Evolutionary conservation across 2,797 vertebrate genomes (phyloP).

Genomic region (Mionectes olivaceus): DNA sequence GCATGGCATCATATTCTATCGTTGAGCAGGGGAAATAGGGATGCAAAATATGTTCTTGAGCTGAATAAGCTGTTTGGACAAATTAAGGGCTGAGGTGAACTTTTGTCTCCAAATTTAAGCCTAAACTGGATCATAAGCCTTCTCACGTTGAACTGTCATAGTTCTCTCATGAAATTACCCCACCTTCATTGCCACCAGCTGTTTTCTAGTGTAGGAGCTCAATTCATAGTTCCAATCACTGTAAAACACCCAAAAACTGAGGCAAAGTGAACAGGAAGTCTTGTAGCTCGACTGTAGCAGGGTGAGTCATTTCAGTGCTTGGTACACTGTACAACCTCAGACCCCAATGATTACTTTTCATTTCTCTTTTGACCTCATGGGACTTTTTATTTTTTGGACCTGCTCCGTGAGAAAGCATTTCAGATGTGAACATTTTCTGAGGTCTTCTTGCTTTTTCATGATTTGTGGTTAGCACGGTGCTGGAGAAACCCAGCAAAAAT

Average conservation of each 20-base stretch:
- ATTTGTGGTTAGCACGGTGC: constrained; percentile 26
- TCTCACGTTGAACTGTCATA: neutral
- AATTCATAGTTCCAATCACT: constrained; percentile 3
- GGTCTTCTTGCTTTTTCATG: constrained; percentile 3
- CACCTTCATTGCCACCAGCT: neutral
- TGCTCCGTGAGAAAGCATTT: neutral
- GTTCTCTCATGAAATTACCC: neutral
- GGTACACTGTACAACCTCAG: neutral
- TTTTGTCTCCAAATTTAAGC: neutral
- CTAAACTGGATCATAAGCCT: neutral
- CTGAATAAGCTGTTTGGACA: constrained; percentile 28
- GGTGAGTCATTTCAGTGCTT: constrained; percentile 35
- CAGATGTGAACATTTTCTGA: neutral
- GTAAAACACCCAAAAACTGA: constrained; percentile 25
- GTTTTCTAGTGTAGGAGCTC: constrained; percentile 4
- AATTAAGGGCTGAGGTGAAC: constrained; percentile 16
- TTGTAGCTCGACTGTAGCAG: neutral
- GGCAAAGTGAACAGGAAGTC: constrained; percentile 40
- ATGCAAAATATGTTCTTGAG: constrained; percentile 35
- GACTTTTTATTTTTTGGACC: constrained; percentile 36
- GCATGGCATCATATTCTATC: constrained; percentile 50
- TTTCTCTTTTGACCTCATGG: constrained; percentile 36
- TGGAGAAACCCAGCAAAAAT: constrained; percentile 33
- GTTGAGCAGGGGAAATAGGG: constrained; percentile 7
- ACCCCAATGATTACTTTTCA: neutral